Percentiles rank a stretch among this genome's conserved stretches.
Evolutionary conservation across 2,113 vertebrate genomes (phyloP).

Genomic region (Struthidea cinerea): DNA sequence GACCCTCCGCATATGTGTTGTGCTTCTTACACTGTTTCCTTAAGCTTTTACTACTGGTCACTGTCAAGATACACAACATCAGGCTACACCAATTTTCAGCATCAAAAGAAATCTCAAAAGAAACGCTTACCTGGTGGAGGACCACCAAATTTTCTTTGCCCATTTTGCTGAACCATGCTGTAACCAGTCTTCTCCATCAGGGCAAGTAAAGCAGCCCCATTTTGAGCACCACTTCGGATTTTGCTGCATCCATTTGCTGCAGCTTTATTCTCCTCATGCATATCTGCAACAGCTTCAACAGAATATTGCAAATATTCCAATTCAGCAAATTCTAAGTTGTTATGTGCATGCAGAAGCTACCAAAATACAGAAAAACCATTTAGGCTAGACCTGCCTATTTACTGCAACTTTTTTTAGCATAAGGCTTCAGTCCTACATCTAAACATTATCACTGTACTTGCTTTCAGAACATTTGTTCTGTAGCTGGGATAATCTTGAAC

Average conservation of each 20-base stretch:
- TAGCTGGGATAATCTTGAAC: background rate
- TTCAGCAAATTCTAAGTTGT: background rate
- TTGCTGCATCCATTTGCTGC: constrained; percentile 56
- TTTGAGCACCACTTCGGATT: constrained; percentile 65
- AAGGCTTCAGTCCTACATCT: background rate
- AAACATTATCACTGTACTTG: background rate
- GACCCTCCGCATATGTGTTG: accelerated
- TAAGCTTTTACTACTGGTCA: background rate
- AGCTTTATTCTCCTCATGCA: constrained; percentile 63
- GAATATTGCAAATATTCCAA: background rate
- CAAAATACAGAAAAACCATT: background rate
- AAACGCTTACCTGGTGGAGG: constrained; percentile 85
- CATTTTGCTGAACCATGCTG: constrained; percentile 93
- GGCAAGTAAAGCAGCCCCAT: constrained; percentile 81
- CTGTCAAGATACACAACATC: background rate
- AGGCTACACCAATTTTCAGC: background rate
- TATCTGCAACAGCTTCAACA: background rate
- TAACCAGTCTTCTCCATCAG: constrained; percentile 91
- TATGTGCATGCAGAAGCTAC: background rate
- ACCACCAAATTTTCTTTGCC: constrained; percentile 94
- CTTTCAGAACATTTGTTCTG: background rate
- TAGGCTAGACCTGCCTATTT: background rate
- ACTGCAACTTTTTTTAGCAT: background rate
- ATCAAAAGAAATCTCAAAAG: background rate
- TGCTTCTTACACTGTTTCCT: background rate